Percentiles rank a stretch among this genome's conserved stretches.
Conservation (phyloP, 1,140 invertebrate genomes). For the Euglossa dilemma region DNA sequence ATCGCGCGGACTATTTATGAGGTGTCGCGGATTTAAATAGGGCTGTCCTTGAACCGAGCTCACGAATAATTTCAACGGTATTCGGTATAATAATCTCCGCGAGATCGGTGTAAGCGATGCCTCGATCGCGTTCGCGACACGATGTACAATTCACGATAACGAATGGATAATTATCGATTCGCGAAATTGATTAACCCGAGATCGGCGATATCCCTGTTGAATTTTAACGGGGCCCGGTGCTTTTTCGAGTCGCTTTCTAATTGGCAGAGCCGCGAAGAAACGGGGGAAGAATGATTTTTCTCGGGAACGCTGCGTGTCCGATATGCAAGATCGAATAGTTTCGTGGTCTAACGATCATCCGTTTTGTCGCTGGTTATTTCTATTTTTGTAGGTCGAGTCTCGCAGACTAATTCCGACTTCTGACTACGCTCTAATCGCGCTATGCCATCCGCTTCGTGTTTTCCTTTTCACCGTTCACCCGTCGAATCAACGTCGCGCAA, state of each 20-base stretch:
- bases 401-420: too few species aligned
- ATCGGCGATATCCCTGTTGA: background rate
- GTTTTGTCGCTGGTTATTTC: too few species aligned
- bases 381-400: too few species aligned
- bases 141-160: conserved; percentile 52
- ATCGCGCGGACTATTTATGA: conserved; percentile 52
- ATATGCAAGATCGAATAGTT: too few species aligned
- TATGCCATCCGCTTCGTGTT: too few species aligned
- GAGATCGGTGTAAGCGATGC: background rate
- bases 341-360: too few species aligned
- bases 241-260: background rate
- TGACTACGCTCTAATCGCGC: too few species aligned
- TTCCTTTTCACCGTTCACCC: too few species aligned
- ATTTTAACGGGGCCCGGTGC: background rate
- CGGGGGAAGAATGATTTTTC: too few species aligned
- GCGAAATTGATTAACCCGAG: conserved; percentile 43
- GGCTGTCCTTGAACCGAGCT: conserved; percentile 44
- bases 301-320: too few species aligned
- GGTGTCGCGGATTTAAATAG: background rate
- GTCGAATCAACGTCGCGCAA: too few species aligned
- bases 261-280: too few species aligned
- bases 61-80: conserved; percentile 35
- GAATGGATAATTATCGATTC: conserved; percentile 50
- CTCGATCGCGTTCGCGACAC: background rate
- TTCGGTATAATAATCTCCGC: conserved; percentile 44